phyloP scores from a whole-genome alignment of 2,888 invertebrate species.

The Epistrophe grossulariae region DNA sequence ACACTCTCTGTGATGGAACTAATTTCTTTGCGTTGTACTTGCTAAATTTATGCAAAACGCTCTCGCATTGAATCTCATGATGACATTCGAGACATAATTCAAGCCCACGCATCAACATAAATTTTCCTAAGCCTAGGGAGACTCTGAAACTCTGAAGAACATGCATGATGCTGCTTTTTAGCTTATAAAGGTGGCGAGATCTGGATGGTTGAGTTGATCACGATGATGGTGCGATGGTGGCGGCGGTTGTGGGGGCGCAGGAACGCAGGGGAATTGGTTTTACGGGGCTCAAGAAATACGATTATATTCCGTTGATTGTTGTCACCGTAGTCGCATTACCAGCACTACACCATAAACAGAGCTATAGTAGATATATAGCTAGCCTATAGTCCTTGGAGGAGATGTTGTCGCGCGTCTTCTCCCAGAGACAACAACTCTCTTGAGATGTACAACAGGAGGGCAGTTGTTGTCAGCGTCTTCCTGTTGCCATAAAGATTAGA shows the following conservation, averaged over 20 bases:
- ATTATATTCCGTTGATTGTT: conserved; percentile 76
- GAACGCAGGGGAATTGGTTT: conserved; percentile 44
- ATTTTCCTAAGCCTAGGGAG: conserved; percentile 75
- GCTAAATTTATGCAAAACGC: conserved; percentile 83
- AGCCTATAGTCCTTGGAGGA: conserved; percentile 67
- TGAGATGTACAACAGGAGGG: conserved; percentile 60
- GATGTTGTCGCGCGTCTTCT: conserved; percentile 57
- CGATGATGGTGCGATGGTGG: neutral
- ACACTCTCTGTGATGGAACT: conserved; percentile 66
- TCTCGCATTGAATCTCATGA: conserved; percentile 84
- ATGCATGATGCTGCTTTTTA: conserved; percentile 48
- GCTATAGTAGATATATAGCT: neutral
- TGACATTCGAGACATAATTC: conserved; percentile 84
- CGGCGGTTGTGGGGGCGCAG: neutral
- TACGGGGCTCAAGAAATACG: conserved; percentile 72
- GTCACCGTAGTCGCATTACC: conserved; percentile 75
- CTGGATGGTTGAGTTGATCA: conserved; percentile 46
- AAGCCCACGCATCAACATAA: conserved; percentile 82
- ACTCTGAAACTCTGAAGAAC: conserved; percentile 52
- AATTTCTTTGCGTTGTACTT: conserved; percentile 75
- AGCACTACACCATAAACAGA: conserved; percentile 27
- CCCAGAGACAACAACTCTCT: conserved; percentile 24
- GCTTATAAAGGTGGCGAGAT: conserved; percentile 65
- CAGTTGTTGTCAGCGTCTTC: conserved; percentile 74
- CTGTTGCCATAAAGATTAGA: conserved; percentile 75